phyloP scores from a whole-genome alignment of 2,888 invertebrate species.

The Carcina quercana region DNA sequence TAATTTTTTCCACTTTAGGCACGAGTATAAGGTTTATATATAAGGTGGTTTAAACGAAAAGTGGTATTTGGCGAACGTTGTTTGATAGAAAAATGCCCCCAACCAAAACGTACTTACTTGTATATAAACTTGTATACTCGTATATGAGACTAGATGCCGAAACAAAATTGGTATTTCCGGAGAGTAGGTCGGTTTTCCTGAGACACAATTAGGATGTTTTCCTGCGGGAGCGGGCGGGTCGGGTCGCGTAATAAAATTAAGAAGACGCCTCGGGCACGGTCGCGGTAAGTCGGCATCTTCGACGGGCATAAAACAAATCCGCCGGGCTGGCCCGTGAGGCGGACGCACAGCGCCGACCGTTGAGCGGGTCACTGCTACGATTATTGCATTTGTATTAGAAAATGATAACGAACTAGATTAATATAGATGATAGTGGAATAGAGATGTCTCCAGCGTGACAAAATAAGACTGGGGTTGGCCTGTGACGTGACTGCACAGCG shows the following conservation, averaged over 20 bases:
- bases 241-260: conserved; percentile 71
- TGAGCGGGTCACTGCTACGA: conserved; percentile 25
- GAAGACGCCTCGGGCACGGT: conserved; percentile 57
- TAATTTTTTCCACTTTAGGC: too few relatives aligned
- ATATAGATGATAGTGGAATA: too few relatives aligned
- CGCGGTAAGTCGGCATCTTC: conserved; percentile 64
- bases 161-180: conserved; percentile 52
- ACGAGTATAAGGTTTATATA: too few relatives aligned
- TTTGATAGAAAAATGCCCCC: too few relatives aligned
- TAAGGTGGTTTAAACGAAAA: too few relatives aligned
- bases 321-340: conserved; percentile 38
- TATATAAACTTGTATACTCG: too few relatives aligned
- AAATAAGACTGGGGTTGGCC: too few relatives aligned
- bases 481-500: too few relatives aligned
- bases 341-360: conserved; percentile 20
- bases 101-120: too few relatives aligned
- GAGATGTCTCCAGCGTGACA: too few relatives aligned
- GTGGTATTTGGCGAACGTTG: too few relatives aligned
- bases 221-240: conserved; percentile 42
- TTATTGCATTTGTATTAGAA: background rate
- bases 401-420: too few relatives aligned
- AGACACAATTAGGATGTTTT: conserved; percentile 68
- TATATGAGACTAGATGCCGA: background rate
- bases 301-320: conserved; percentile 70
- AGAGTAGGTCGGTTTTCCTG: conserved; percentile 52